Percentiles rank a stretch among this genome's conserved stretches.
These are phyloP conservation scores for Melanaphis sacchari DNA, from an alignment of 1,140 invertebrate genomes.

Conservation along the genomic window DNA sequence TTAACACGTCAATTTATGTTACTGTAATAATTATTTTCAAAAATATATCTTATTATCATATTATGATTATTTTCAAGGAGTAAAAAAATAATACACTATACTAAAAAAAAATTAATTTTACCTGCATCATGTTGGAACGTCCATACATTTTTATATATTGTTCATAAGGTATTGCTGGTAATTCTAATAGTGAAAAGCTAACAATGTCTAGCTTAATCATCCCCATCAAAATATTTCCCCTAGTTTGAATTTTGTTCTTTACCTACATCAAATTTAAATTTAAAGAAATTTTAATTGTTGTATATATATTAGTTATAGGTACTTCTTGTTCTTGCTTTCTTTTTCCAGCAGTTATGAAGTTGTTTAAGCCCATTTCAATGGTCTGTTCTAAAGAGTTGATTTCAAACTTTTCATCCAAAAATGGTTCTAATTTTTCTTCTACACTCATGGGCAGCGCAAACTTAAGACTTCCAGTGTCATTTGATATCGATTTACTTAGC, in stretches of 20 bases:
- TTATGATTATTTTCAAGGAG: background rate
- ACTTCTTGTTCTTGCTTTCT: constrained; percentile 48
- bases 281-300: background rate
- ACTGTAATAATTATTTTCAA: background rate
- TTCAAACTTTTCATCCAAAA: constrained; percentile 34
- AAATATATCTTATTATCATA: background rate
- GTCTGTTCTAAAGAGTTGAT: background rate
- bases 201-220: constrained; percentile 48
- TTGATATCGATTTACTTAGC: background rate
- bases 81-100: background rate
- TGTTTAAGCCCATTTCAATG: constrained; percentile 34
- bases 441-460: background rate
- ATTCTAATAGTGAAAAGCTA: constrained; percentile 13
- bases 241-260: background rate
- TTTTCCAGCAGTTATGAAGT: constrained; percentile 15
- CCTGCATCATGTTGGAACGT: constrained; percentile 29
- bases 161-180: constrained; percentile 45
- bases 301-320: background rate
- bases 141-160: constrained; percentile 54
- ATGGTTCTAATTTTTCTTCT: constrained; percentile 32
- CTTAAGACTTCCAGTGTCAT: background rate
- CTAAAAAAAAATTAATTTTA: background rate
- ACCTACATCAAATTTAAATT: constrained; percentile 22
- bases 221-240: constrained; percentile 19
- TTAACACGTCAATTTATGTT: background rate